Evolutionary conservation across 2,113 vertebrate genomes (phyloP).

Genomic region (Dasypus novemcinctus): DNA sequence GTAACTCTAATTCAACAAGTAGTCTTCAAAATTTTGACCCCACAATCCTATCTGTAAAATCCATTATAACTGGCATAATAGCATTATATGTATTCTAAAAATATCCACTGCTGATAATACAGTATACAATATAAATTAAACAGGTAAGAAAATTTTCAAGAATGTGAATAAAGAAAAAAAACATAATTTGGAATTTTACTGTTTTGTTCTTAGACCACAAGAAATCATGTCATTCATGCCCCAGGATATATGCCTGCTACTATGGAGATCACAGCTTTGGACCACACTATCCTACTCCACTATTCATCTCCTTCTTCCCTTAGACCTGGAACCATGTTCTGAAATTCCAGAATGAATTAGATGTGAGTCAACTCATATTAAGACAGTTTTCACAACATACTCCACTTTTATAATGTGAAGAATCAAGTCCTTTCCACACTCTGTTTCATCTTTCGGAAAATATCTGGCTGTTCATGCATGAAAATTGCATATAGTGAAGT

Average conservation of each 20-base stretch:
- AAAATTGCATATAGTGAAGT: not conserved
- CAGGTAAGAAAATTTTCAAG: not conserved
- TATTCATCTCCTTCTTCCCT: not conserved
- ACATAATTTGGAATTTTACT: not conserved
- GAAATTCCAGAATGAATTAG: slow-evolving; percentile 30
- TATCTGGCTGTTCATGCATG: not conserved
- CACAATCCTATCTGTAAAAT: not conserved
- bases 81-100: slow-evolving; percentile 1
- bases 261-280: not conserved
- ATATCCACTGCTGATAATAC: not conserved
- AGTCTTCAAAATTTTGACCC: not conserved
- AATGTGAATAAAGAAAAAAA: not conserved
- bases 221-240: not conserved
- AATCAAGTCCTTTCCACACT: not conserved
- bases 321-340: not conserved
- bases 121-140: not conserved
- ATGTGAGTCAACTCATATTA: not conserved
- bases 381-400: slow-evolving; percentile 17
- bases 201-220: not conserved
- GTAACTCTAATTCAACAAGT: not conserved
- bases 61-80: not conserved
- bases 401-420: not conserved
- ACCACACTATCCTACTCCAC: not conserved
- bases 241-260: not conserved
- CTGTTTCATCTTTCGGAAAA: not conserved